Base-by-base conservation (phyloP, 1,140 invertebrate genomes). In the Glossosoma conforme region DNA sequence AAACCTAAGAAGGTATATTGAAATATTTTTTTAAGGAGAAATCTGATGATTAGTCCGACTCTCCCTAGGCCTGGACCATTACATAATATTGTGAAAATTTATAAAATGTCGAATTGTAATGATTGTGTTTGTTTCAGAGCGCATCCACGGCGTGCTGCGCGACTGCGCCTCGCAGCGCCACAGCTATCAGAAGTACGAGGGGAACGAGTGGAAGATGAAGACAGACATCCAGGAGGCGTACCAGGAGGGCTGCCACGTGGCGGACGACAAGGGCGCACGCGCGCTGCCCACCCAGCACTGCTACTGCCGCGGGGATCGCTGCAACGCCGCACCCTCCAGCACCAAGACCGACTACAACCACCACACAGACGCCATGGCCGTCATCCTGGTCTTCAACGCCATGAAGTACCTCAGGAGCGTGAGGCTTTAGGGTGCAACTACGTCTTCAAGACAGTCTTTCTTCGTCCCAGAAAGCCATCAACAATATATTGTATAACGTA, bases 131-230 rank as follows among this genome's bases (percentile, higher is more conserved):
- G 37, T 77, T 78, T 22, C 72, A 83, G 82, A 80, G 54, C 70
- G 75, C 46, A 73, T 86, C 18, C 79, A 77, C 33, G 77, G 74
- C 11, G 79, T 80, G 9, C 70, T 80, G 33, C 73, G 86, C 30
- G 84, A 83, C 48, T 91, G 88, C 61, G 85, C 87, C 0, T 66
- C 77, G 1, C 88, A 91, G 61, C 83, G 80, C 57, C 68, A 83
- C 45, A 74, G 71, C 3, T 77, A 77, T 51, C 78, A 81, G 60
- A 73, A 79, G 40, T 76, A 76, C 38, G 70, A 83, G 44, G 73
- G 72, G 1, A 74, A 72, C 2, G 59, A 62, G 30, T 90, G 85
- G 86, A 65, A 76, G 3, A 65, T 68, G 13, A 75, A 79, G 54
- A 74, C 79, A 15, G 67, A 76, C 48, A 69, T 89, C 3, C 67